A percentile compares a stretch with the other conserved stretches of the same genome.
phyloP scores from a whole-genome alignment of 2,113 vertebrate genomes.

The Plestiodon gilberti region DNA sequence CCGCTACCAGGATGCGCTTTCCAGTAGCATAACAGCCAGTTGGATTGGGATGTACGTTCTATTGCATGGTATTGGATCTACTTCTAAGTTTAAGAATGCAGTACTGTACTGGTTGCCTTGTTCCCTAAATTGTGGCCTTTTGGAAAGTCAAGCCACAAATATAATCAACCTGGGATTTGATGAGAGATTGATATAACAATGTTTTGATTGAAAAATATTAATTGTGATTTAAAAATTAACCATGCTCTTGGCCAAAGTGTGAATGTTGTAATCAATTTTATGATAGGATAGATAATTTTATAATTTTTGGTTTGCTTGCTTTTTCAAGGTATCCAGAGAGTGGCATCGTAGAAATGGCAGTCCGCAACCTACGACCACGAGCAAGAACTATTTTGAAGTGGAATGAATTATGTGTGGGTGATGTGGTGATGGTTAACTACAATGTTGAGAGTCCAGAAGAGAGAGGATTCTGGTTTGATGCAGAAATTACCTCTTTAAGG shows the following conservation, averaged over 20 bases:
- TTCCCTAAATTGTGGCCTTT: background rate
- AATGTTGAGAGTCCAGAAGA: slow-evolving; percentile 94
- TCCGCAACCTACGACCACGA: slow-evolving; percentile 86
- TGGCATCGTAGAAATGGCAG: slow-evolving; percentile 88
- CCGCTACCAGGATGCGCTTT: too few relatives aligned
- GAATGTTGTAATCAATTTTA: background rate
- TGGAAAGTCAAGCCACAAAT: background rate
- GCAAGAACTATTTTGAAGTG: slow-evolving; percentile 87
- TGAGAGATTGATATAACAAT: background rate
- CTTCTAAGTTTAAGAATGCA: background rate
- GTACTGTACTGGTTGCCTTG: background rate
- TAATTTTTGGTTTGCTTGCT: background rate
- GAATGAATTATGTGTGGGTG: slow-evolving; percentile 86
- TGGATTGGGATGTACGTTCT: background rate
- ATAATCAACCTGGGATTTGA: background rate
- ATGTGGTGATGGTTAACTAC: slow-evolving; percentile 92
- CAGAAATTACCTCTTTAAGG: slow-evolving; percentile 88
- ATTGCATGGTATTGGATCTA: background rate
- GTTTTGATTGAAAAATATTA: background rate
- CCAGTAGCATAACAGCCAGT: too few relatives aligned
- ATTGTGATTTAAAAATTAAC: background rate
- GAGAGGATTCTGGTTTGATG: slow-evolving; percentile 98
- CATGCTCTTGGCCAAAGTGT: background rate
- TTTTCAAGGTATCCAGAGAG: slow-evolving; percentile 92
- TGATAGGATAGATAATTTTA: background rate